Base-by-base conservation (phyloP, 2,888 invertebrate species). In the Stenurella melanura region DNA sequence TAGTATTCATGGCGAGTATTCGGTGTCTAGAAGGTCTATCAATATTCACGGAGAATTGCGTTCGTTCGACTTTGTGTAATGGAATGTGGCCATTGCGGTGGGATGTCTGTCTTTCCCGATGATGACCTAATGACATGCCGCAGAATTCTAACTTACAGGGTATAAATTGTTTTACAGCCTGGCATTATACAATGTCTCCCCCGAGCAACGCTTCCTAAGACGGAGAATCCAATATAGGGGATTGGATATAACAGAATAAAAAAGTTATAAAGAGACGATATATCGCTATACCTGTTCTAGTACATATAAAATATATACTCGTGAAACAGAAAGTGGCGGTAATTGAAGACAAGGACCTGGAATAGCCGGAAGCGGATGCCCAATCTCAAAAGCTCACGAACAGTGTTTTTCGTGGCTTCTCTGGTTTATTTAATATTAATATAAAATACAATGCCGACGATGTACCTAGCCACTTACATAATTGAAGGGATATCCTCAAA, bases 21-120 rank as follows among this genome's bases (percentile, higher is more conserved):
- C 83, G 80, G 81, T 80, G 80, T 83, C 82, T 79, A 74, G 80
- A 78, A 78, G 77, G 78, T 85, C 86, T 86, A 88, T 88, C 87
- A 88, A 88, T 87, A 88, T 88, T 88, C 87, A 86, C 83, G 82
- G 85, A 85, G 87, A 87, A 87, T 87, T 86, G 87, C 87, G 83
- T 84, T 83, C 86, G 85, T 75, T 80, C 78, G 78, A 86, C 86
- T 87, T 85, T 84, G 86, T 83, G 85, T 87, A 88, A 88, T 87
- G 87, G 87, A 87, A 87, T 87, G 88, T 86, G 87, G 86, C 83
- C 85, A 84, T 79, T 74, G 80, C 74, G 74, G 76, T 58, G 76
- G 26, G 63, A 38, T 56, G 57, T 57, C 64, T 77, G 76, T 79
- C 79, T 57, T 78, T 75, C 74, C 74, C 76, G 76, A 78, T 82